Evolutionary conservation across 2,888 invertebrate genomes (phyloP).

Genomic region (Spisula subtruncata): DNA sequence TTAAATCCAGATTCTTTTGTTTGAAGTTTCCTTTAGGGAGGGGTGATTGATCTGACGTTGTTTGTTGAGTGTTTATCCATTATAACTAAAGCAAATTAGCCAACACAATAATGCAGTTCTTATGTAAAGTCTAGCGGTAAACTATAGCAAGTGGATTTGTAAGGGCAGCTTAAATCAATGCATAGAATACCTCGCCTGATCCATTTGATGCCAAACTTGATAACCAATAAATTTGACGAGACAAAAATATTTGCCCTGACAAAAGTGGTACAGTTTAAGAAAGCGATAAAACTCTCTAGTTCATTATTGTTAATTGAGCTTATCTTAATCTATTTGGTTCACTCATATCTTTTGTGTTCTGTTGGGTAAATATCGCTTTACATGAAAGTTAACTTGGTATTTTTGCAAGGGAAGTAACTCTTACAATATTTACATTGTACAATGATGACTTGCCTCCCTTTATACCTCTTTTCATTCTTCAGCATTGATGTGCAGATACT

Average conservation of each 20-base stretch:
- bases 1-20: background rate
- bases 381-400: background rate
- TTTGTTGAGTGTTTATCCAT: conserved; percentile 13
- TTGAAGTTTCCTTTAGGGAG: background rate
- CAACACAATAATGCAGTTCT: conserved; percentile 42
- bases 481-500: background rate
- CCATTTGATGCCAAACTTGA: conserved; percentile 47
- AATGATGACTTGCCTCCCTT: background rate
- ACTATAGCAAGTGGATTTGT: conserved; percentile 24
- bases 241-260: conserved; percentile 34
- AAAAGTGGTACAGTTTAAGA: conserved; percentile 6
- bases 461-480: background rate
- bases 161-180: conserved; percentile 37
- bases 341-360: conserved; percentile 14
- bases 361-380: background rate
- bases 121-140: conserved; percentile 40
- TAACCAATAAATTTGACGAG: conserved; percentile 32
- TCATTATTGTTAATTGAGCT: conserved; percentile 23
- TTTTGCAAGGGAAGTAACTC: background rate
- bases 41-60: background rate
- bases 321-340: conserved; percentile 11
- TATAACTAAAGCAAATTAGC: conserved; percentile 23
- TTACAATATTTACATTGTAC: background rate
- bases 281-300: background rate
- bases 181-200: conserved; percentile 35